Base-by-base conservation (phyloP, 2,888 invertebrate species). In the Lasioglossum marginatum region DNA sequence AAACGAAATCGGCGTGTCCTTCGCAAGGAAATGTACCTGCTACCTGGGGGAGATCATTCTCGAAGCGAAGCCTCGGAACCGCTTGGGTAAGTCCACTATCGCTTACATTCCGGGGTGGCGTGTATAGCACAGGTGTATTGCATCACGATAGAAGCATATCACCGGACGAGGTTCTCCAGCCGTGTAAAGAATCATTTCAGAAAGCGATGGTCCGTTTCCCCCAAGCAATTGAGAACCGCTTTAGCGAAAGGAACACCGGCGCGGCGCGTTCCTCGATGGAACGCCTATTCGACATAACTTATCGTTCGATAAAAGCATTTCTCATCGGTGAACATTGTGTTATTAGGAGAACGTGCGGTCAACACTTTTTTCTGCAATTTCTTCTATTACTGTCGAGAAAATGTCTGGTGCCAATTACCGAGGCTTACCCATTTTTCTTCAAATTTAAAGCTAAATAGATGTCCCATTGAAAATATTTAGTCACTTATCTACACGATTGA, bases 31-130 rank as follows among this genome's bases (percentile, higher is more conserved):
- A 60, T 93, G 93, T 74, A 90, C 83, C 48, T 93, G 92, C 77
- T 94, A 93, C 74, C 84, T 95, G 75, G 95, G 95, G 8, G 92
- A 95, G 83, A 92, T 95, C 31, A 81, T 91, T 79, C 82, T 95
- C 31, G 91, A 93, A 79, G 90, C 91, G 60, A 91, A 87, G 75
- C 79, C 79, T 2, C 87, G 68, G 48, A 77, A 79, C 48, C 87
- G 77, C 31, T 27, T 43, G 72, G 91, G 90, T 90, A 82, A 91
- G 89, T 90, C 52, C 63, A 43, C 70, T 77, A 63, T 77, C 75
- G 80, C 76, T 80, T 85, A 81, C 88, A 86, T 91, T 87, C 87
- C 82, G 60, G 71, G 37, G 48, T 66, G 77, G 75, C 70, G 78
- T 80, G 77, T 74, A 79, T 74, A 83, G 82, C 87, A 37, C 68